Conservation (phyloP, 2,113 vertebrate genomes). For the Gavia stellata region DNA sequence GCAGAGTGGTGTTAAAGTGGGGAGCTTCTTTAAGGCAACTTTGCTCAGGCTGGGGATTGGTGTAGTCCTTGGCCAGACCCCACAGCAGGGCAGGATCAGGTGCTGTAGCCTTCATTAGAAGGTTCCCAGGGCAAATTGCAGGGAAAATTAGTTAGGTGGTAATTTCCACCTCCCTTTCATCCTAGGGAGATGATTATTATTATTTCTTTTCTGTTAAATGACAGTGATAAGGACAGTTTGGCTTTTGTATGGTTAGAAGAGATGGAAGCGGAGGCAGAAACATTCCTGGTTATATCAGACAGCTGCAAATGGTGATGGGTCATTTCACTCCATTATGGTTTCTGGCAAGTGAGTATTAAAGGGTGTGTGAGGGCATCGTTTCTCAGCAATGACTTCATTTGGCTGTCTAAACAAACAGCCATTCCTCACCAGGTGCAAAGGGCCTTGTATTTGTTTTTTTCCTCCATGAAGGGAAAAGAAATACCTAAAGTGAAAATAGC, state of each 20-base stretch:
- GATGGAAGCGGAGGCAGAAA: background rate
- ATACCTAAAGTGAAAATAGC: conserved; percentile 6
- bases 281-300: conserved; percentile 22
- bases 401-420: conserved; percentile 51
- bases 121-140: background rate
- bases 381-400: conserved; percentile 51
- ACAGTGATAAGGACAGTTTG: background rate
- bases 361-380: conserved; percentile 31
- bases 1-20: background rate
- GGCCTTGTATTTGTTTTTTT: conserved; percentile 7
- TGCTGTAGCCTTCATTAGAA: background rate
- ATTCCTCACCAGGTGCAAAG: conserved; percentile 45
- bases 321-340: conserved; percentile 54
- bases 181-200: background rate
- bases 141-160: background rate
- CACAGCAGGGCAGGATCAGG: background rate
- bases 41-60: background rate
- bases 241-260: background rate
- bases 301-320: conserved; percentile 45
- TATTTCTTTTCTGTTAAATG: background rate
- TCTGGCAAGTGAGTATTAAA: conserved; percentile 40
- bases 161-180: background rate
- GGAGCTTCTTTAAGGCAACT: background rate
- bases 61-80: background rate
- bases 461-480: background rate